phyloP scores from a whole-genome alignment of 2,888 invertebrate genomes.

The Operophtera brumata region DNA sequence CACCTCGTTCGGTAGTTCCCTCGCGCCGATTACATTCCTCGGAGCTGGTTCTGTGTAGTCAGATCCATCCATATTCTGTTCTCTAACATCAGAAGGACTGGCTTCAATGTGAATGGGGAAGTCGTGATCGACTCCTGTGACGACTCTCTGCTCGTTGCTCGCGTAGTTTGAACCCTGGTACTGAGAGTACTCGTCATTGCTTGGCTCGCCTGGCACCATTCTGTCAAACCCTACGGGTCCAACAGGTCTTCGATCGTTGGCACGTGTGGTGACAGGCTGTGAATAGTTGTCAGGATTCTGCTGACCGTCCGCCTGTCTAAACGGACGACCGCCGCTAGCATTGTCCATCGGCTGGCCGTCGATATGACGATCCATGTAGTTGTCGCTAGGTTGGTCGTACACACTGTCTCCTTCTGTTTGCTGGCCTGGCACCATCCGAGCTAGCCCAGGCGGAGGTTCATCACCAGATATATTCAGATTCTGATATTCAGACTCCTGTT shows the following conservation, averaged over 20 bases:
- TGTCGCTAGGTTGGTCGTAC: slow-evolving; percentile 61
- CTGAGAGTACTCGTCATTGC: slow-evolving; percentile 69
- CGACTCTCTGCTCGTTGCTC: slow-evolving; percentile 74
- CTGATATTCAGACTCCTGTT: slow-evolving; percentile 80
- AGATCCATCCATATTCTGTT: slow-evolving; percentile 71
- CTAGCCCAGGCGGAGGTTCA: slow-evolving; percentile 77
- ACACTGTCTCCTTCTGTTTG: slow-evolving; percentile 64
- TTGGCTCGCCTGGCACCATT: slow-evolving; percentile 83
- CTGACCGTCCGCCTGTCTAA: slow-evolving; percentile 71
- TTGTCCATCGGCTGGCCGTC: slow-evolving; percentile 68
- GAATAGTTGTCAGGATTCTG: slow-evolving; percentile 59
- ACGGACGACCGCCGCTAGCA: slow-evolving; percentile 49
- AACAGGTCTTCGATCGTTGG: slow-evolving; percentile 38
- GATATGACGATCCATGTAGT: slow-evolving; percentile 68
- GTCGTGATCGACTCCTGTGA: slow-evolving; percentile 79
- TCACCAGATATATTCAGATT: slow-evolving; percentile 59
- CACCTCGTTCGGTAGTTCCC: slow-evolving; percentile 54
- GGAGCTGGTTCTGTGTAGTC: slow-evolving; percentile 63
- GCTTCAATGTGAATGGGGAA: slow-evolving; percentile 51
- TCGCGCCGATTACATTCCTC: slow-evolving; percentile 42
- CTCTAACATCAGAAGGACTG: slow-evolving; percentile 59
- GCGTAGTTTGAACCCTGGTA: slow-evolving; percentile 61
- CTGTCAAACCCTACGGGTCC: slow-evolving; percentile 60
- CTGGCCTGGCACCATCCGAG: slow-evolving; percentile 78
- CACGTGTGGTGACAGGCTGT: slow-evolving; percentile 49